Conservation (phyloP, 2,113 vertebrate species). For the Hypomesus transpacificus region DNA sequence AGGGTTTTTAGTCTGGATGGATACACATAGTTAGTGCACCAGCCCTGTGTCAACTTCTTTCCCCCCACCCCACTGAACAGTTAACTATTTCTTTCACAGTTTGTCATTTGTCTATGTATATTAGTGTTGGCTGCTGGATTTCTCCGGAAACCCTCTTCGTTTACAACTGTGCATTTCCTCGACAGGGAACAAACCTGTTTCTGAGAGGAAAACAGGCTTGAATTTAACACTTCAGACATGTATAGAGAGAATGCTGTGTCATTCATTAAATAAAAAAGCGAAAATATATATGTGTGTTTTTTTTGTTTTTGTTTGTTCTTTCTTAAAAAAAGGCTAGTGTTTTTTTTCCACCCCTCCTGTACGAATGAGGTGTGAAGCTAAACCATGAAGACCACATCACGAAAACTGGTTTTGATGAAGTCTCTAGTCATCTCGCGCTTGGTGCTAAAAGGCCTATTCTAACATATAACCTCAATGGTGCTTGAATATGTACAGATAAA, state of each 20-base stretch:
- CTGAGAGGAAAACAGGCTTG: slow-evolving; percentile 29
- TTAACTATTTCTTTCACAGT: slow-evolving; percentile 61
- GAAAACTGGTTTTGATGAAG: slow-evolving; percentile 24
- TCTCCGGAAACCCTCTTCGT: slow-evolving; percentile 22
- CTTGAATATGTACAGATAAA: slow-evolving; percentile 65
- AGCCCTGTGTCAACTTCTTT: slow-evolving; percentile 32
- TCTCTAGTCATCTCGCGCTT: slow-evolving; percentile 36
- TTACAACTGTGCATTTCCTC: slow-evolving; percentile 14
- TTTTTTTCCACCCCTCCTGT: slow-evolving; percentile 41
- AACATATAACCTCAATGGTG: slow-evolving; percentile 45
- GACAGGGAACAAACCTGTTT: slow-evolving; percentile 1
- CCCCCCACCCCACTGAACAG: slow-evolving; percentile 15
- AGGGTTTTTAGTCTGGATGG: slow-evolving; percentile 23
- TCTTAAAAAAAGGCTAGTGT: slow-evolving; percentile 48
- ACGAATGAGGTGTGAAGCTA: slow-evolving; percentile 34
- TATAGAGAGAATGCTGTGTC: slow-evolving; percentile 41
- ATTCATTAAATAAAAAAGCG: slow-evolving; percentile 59
- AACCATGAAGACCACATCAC: slow-evolving; percentile 21
- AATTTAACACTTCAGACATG: slow-evolving; percentile 19
- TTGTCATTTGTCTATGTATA: slow-evolving; percentile 39
- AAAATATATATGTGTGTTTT: slow-evolving; percentile 55
- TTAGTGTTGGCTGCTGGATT: slow-evolving; percentile 34
- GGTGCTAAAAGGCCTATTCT: slow-evolving; percentile 52
- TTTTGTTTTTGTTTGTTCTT: slow-evolving; percentile 3
- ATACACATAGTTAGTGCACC: slow-evolving; percentile 23